phyloP scores from a whole-genome alignment of 2,113 vertebrate species.

The Poeciliopsis turrubarensis region DNA sequence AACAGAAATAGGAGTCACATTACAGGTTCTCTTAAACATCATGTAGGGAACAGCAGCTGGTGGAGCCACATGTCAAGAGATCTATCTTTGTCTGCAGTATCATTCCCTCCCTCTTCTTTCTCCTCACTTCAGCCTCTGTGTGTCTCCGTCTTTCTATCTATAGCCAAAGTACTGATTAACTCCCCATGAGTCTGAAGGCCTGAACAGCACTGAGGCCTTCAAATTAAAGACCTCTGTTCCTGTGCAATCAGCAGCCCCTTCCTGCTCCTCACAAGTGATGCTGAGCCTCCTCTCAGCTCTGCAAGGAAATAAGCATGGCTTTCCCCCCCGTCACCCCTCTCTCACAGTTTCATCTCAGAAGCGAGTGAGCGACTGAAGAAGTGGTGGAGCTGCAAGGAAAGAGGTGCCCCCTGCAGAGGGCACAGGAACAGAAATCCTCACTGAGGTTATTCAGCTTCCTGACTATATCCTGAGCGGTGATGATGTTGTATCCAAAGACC shows the following conservation, averaged over 20 bases:
- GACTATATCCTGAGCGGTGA: slow-evolving; percentile 1
- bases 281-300: slow-evolving; percentile 24
- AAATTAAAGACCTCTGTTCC: slow-evolving; percentile 50
- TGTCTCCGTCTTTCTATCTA: slow-evolving; percentile 53
- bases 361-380: slow-evolving; percentile 2
- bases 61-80: slow-evolving; percentile 4
- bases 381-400: slow-evolving; percentile 3
- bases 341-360: background rate
- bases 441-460: slow-evolving; percentile 9
- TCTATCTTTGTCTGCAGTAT: slow-evolving; percentile 2
- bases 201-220: slow-evolving; percentile 25
- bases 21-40: background rate
- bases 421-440: slow-evolving; percentile 16
- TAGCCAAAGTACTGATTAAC: slow-evolving; percentile 67
- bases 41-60: background rate
- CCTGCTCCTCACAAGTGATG: slow-evolving; percentile 39
- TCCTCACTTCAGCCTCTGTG: slow-evolving; percentile 29
- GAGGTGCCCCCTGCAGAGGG: slow-evolving; percentile 11
- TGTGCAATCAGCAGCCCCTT: slow-evolving; percentile 62
- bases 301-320: slow-evolving; percentile 7
- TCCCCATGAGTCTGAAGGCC: slow-evolving; percentile 59
- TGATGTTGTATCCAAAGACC: slow-evolving; percentile 2
- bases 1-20: background rate
- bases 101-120: slow-evolving; percentile 21
- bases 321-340: background rate